Evolutionary conservation across 2,888 invertebrate genomes (phyloP).

Genomic region (Dendrolimus houi): DNA sequence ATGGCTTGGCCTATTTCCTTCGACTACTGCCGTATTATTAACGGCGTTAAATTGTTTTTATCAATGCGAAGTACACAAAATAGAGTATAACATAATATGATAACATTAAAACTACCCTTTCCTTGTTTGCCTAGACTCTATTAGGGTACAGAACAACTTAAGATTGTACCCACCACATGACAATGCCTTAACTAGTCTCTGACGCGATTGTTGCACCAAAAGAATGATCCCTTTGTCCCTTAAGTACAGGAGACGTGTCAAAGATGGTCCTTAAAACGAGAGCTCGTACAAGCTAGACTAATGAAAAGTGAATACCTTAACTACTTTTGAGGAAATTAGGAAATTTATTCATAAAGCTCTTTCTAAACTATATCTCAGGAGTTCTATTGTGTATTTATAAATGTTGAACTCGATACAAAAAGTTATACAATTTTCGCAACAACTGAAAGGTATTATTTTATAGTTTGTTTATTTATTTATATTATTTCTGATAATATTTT

Average conservation of each 20-base stretch:
- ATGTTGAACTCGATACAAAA: too few species aligned
- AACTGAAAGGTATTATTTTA: slow-evolving; percentile 6
- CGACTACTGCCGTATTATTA: too few species aligned
- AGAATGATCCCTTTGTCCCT: slow-evolving; percentile 51
- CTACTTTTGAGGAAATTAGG: too few species aligned
- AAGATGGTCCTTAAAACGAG: slow-evolving; percentile 30
- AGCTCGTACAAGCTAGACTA: slow-evolving; percentile 16
- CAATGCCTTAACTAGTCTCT: slow-evolving; percentile 54
- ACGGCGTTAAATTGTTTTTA: too few species aligned
- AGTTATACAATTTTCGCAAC: not conserved
- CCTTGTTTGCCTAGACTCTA: slow-evolving; percentile 14
- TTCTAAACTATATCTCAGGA: too few species aligned
- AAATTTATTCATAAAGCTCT: too few species aligned
- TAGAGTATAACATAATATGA: too few species aligned
- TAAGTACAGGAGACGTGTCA: slow-evolving; percentile 36
- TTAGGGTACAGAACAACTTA: slow-evolving; percentile 10
- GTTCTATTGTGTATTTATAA: too few species aligned
- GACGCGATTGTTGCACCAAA: slow-evolving; percentile 42
- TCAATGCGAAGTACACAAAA: too few species aligned
- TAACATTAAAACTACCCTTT: too few species aligned
- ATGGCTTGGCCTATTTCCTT: too few species aligned
- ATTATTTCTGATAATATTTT: slow-evolving; percentile 1
- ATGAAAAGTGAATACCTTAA: slow-evolving; percentile 16
- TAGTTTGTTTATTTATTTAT: slow-evolving; percentile 4
- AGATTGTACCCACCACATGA: slow-evolving; percentile 31